Conservation (phyloP, 2,797 vertebrate genomes). For the Protonibea diacanthus region DNA sequence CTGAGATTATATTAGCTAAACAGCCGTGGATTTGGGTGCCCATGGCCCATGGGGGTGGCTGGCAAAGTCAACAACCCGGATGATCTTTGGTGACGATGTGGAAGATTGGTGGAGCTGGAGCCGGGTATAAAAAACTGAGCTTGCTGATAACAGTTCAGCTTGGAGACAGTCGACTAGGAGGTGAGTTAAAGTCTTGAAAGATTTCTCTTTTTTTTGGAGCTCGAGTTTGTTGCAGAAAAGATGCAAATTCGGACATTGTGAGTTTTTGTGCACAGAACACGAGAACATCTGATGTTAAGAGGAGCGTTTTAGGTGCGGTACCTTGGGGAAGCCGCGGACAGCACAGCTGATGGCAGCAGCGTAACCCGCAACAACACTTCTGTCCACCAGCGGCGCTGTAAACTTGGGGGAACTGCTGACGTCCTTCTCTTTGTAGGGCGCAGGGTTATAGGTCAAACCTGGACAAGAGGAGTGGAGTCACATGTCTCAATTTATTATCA, state of each 20-base stretch:
- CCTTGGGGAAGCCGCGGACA: conserved; percentile 90
- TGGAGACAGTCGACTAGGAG: neutral
- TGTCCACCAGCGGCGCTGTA: conserved; percentile 89
- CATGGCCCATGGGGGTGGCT: too few relatives aligned
- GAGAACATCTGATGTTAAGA: neutral
- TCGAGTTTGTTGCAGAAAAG: neutral
- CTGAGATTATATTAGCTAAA: too few relatives aligned
- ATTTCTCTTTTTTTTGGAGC: neutral
- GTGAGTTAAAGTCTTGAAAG: neutral
- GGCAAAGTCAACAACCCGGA: too few relatives aligned
- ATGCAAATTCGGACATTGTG: neutral
- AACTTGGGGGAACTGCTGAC: conserved; percentile 87
- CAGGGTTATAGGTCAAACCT: conserved; percentile 81
- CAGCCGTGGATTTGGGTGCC: too few relatives aligned
- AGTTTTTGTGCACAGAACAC: neutral
- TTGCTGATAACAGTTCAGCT: neutral
- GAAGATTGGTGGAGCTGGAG: neutral
- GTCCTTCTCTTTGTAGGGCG: conserved; percentile 86
- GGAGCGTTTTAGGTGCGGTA: conserved; percentile 44
- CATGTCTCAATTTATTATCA: neutral
- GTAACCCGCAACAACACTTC: conserved; percentile 90
- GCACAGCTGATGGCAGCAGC: conserved; percentile 90
- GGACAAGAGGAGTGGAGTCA: neutral
- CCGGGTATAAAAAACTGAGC: neutral
- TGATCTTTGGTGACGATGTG: too few relatives aligned